Evolutionary conservation across 2,113 vertebrate genomes (phyloP), one percentile per base, ranked within the genome.

Genomic region (Origma solitaria): DNA sequence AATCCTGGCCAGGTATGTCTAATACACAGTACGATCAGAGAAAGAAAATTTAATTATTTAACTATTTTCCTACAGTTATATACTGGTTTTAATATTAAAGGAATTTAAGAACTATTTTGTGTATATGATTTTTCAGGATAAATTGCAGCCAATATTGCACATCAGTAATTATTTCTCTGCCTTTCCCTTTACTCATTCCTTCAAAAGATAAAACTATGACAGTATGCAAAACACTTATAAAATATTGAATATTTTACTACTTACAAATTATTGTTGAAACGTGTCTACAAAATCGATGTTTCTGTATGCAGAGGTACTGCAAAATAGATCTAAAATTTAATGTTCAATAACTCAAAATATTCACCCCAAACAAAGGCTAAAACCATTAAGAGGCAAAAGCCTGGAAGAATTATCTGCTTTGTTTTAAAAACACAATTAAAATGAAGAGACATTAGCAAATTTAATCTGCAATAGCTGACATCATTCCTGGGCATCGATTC

Each of bases 381-480:
- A 94, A 95, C 37, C 75, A 85, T 76, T 92, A 82, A 92, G 92
- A 86, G 71, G 71, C 62, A 57, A 87, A 92, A 96, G 85, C 15
- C 45, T 90, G 60, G 87, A 89, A 86, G 37, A 92, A 91, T 83
- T 96, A 62, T 91, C 87, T 96, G 75, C 64, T 93, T 91, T 92
- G 62, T 88, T 97, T 90, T 72, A 82, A 96, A 96, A 77, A 91
- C n/a, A 92, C 85, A 92, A 71, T 65, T 91, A 83, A 96, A 97
- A 83, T 79, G 38, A 93, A 92, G 77, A 95, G 80, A 95, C 33
- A 4, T 91, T 88, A 93, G 91, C 53, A 95, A 96, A 96, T n/a
- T 62, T 92, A 91, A 94, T 97, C 84, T 95, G 77, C 88, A 96
- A 81, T 73, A 92, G 83, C 77, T 98, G 94, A 96, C 83, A 95